These are phyloP conservation scores for Ennomos fuscantarius DNA, from an alignment of 2,888 invertebrate genomes.

Conservation along the genomic window DNA sequence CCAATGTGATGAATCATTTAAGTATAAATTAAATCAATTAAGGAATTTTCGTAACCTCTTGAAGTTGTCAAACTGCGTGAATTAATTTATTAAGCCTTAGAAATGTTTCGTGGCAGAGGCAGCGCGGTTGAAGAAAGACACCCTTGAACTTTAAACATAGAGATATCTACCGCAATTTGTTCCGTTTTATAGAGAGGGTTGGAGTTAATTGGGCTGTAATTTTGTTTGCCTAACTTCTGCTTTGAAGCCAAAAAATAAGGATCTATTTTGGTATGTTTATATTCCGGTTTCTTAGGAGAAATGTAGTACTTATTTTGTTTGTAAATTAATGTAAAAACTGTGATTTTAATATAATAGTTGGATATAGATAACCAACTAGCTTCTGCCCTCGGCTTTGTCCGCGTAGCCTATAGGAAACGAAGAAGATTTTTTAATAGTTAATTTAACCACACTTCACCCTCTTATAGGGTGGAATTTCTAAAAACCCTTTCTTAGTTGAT, in stretches of 20 bases:
- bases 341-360: too few species aligned
- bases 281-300: conserved; percentile 10
- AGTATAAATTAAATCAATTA: conserved; percentile 70
- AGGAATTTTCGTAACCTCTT: conserved; percentile 54
- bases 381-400: too few species aligned
- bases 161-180: conserved; percentile 22
- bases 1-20: conserved; percentile 63
- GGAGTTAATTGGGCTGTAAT: conserved; percentile 28
- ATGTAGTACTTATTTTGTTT: background rate
- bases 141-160: conserved; percentile 11
- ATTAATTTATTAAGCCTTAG: conserved; percentile 56
- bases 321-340: too few species aligned
- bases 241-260: conserved; percentile 22
- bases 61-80: conserved; percentile 58
- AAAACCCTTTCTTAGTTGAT: too few species aligned
- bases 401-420: too few species aligned
- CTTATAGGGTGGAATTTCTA: too few species aligned
- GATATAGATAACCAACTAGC: too few species aligned
- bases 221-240: conserved; percentile 27
- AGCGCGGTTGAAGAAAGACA: conserved; percentile 19
- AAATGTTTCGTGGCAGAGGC: conserved; percentile 30
- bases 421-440: too few species aligned
- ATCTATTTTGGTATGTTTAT: conserved; percentile 9
- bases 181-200: conserved; percentile 20
- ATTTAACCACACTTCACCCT: too few species aligned